Evolutionary conservation across 2,797 vertebrate species (phyloP), one percentile per base, ranked within the genome.

Genomic region (Poeciliopsis infans): DNA sequence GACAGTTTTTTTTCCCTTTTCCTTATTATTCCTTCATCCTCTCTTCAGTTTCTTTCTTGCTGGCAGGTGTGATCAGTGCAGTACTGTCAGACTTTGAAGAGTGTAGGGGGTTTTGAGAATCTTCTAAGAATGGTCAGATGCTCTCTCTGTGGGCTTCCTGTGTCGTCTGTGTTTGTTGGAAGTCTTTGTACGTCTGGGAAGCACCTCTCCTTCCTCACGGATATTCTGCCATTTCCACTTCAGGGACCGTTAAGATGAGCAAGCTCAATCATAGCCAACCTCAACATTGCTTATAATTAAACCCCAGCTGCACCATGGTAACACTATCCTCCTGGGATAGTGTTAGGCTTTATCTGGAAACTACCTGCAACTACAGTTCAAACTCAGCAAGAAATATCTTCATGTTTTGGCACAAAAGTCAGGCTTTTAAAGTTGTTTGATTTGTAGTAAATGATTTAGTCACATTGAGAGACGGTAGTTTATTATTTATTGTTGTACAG

Each of bases 21-120:
- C 53, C 41, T 68, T 79, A 78, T 68, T 78, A 53, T 75, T 74
- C 74, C 78, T 78, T 83, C 79, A 74, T 83, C 15, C 10, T 79
- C 84, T 57, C 76, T 85, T 90, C 81, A 79, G 59, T 90, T 77
- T 88, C 82, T 81, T 79, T 82, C 66, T 76, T 25, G 73, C 79
- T 83, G 53, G 88, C 88, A 85, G 91, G 85, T 93, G 87, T 91
- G 91, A 88, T 93, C 91, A 90, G 80, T 93, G 87, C 88, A 64
- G 85, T 93, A 86, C 90, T 93, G 90, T 94, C 83, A 69, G 81
- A 83, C 85, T 88, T 90, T 83, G 91, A 93, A 87, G 88, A 89
- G 86, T 79, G 53, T 15, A 23, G 18, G 25, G 83, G 86, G 83
- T 83, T 92, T 75, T 81, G 88, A 91, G 85, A 92, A 91, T 80